Percentiles rank a stretch among this genome's conserved stretches.
Evolutionary conservation across 2,797 vertebrate genomes (phyloP).

Genomic region (Sternotherus odoratus): DNA sequence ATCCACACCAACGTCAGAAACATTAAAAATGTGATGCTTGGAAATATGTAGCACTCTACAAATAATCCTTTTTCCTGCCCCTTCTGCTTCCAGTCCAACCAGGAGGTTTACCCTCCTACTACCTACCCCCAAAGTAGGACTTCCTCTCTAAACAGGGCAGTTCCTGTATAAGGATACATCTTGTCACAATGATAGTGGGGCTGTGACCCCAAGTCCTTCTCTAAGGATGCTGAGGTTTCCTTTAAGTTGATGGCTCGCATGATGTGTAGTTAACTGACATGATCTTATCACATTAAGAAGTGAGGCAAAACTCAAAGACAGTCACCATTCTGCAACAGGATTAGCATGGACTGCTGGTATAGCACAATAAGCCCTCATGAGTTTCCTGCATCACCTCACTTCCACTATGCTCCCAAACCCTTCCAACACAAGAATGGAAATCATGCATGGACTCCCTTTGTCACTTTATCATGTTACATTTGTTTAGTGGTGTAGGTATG

Average conservation of each 20-base stretch:
- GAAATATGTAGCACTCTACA: neutral
- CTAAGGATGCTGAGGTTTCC: neutral
- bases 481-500: too few species aligned
- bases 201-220: neutral
- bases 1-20: neutral
- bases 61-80: neutral
- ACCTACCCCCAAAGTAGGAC: neutral
- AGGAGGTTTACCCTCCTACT: neutral
- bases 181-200: neutral
- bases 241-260: neutral
- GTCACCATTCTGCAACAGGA: too few species aligned
- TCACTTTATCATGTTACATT: neutral
- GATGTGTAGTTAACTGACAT: neutral
- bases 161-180: neutral
- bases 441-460: neutral
- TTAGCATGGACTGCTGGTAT: too few species aligned
- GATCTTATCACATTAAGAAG: neutral
- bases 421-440: neutral
- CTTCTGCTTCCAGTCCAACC: neutral
- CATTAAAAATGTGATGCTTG: neutral
- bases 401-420: neutral
- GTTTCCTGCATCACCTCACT: neutral
- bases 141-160: neutral
- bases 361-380: too few species aligned
- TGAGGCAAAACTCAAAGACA: neutral